Evolutionary conservation across 1,140 invertebrate genomes (phyloP), one percentile per base, ranked within the genome.

Genomic region (Galleria mellonella): DNA sequence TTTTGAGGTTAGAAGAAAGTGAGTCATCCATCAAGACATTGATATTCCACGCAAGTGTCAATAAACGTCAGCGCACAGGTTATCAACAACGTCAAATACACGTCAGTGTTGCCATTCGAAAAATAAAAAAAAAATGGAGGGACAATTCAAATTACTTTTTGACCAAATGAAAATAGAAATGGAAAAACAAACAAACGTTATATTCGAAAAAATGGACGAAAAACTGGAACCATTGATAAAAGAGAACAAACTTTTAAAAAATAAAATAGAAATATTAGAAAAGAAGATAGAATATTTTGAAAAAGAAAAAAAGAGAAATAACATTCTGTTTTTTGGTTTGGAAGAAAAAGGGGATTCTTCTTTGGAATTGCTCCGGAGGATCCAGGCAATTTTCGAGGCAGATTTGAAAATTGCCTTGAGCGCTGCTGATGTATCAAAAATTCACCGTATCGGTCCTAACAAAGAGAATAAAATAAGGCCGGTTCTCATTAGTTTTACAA

Each of bases 161-260:
- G 42, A 55, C 5, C 31, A 60, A 49, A 60, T 55, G 48, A 60
- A 60, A 45, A 39, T 50, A 10, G 50, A 61, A 50, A 56, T 61
- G 53, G 50, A 56, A 17, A 51, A 47, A 33, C 43, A 50, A 62
- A 55, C 42, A 10, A 52, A 46, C 8, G 44, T 28, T 13, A 47
- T 61, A 49, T 50, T 61, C 14, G 46, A 47, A 35, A 55, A 55
- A 50, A 52, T 61, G n/a, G 39, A 61, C 5, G 44, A 61, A 46
- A 47, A 51, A 40, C 33, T 51, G 29, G 42, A 17, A n/a, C n/a
- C n/a, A n/a, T n/a, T n/a, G n/a, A n/a, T n/a, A n/a, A n/a, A n/a
- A n/a, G n/a, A n/a, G n/a, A 61, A 56, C 11, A 47, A 51, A 51
- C 47, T 51, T 23, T 29, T 56, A 39, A 56, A 51, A 39, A 45